These are phyloP conservation scores for Pammene aurita DNA, from an alignment of 2,888 invertebrate genomes.

Conservation along the genomic window DNA sequence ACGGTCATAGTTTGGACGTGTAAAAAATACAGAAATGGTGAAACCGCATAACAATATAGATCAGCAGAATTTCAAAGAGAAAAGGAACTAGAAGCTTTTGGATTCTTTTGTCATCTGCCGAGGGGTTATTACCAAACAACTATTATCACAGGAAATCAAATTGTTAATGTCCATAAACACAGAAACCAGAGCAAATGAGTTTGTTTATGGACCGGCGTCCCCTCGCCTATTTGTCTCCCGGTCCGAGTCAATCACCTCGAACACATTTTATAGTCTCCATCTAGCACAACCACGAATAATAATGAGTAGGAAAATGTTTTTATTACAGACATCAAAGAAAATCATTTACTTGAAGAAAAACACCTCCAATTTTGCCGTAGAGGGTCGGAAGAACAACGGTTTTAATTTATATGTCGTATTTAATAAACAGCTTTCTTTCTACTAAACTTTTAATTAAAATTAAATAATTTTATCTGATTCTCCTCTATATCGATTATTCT, in stretches of 20 bases:
- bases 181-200: conserved; percentile 27
- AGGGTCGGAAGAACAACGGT: not conserved
- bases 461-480: no score
- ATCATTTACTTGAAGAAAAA: conserved; percentile 20
- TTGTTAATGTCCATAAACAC: conserved; percentile 10
- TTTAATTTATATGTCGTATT: not conserved
- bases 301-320: conserved; percentile 34
- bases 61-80: no score
- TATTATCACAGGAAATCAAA: not conserved
- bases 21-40: no score
- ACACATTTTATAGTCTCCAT: conserved; percentile 30
- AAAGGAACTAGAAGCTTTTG: not conserved
- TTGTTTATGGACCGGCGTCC: conserved; percentile 36
- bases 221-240: conserved; percentile 38
- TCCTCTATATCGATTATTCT: no score
- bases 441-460: no score
- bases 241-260: conserved; percentile 43
- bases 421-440: not conserved
- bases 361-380: not conserved
- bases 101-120: not conserved
- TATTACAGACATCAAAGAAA: conserved; percentile 27
- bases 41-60: no score
- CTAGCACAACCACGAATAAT: conserved; percentile 27
- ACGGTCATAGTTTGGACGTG: no score
- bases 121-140: not conserved